Base-by-base conservation (phyloP, 2,888 invertebrate genomes). In the Drosophila ochracea region DNA sequence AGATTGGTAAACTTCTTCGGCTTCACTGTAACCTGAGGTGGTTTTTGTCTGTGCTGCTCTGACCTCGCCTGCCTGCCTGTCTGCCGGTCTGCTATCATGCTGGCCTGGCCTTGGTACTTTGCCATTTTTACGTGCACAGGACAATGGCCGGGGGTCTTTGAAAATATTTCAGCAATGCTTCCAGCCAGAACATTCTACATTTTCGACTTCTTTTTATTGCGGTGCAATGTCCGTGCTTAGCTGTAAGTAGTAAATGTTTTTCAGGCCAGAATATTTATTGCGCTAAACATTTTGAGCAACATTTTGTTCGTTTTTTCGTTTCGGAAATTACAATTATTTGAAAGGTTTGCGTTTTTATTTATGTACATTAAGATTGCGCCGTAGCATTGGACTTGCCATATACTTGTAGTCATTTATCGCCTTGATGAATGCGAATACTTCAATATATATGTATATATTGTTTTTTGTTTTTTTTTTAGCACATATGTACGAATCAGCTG, bases 281-380 rank as follows among this genome's bases (percentile, higher is more conserved):
- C 82, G 82, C 52, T 67, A 76, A 73, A 73, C 73, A 69, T 74
- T 69, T 81, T 80, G 57, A 68, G 69, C 73, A 83, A 72, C 57
- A 49, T 53, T 52, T 47, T 54, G 55, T 52, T 47, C 53, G 35
- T 5, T 31, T 59, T 62, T 68, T 50, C 43, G 52, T 39, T 80
- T 73, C 68, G 69, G 68, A 79, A 80, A 77, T 86, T 75, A 75
- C 87, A 84, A 84, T 79, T 73, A 79, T 86, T 89, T 89, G 84
- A 89, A 84, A 89, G 84, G 87, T 84, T 89, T 74, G 68, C 81
- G 78, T 80, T 80, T 78, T 76, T 78, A 68, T 80, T 73, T 68
- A 69, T 82, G 72, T 70, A 59, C 63, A 75, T 39, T 63, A 67
- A 76, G 73, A 81, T 83, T 85, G 60, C 54, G 81, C 50, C 66